Conservation (phyloP, 1,140 invertebrate genomes). For the Macrobrachium nipponense region DNA sequence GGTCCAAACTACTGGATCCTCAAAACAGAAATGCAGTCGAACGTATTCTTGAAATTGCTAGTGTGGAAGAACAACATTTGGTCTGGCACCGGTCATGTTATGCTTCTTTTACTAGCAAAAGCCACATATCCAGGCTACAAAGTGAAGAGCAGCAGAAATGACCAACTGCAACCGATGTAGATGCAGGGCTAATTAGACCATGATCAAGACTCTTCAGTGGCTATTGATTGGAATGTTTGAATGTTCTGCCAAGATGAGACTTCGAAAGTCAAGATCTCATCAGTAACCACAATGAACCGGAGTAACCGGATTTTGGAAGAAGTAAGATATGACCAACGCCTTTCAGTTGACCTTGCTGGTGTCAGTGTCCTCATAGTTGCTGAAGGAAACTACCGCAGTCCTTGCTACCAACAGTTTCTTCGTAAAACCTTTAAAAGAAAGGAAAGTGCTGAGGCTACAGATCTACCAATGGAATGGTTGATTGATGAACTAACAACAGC, state of each 20-base stretch:
- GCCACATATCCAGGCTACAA: too few relatives aligned
- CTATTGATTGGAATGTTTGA: conserved; percentile 14
- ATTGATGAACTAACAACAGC: too few relatives aligned
- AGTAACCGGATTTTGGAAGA: conserved; percentile 29
- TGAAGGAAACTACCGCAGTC: conserved; percentile 13
- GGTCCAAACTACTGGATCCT: conserved; percentile 28
- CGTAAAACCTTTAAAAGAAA: conserved; percentile 14
- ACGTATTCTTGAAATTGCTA: conserved; percentile 28
- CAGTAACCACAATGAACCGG: conserved; percentile 19
- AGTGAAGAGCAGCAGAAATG: conserved; percentile 13
- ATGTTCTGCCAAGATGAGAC: conserved; percentile 29
- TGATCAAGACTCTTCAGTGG: conserved; percentile 23
- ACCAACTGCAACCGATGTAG: neutral
- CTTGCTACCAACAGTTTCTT: conserved; percentile 33
- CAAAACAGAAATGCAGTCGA: conserved; percentile 30
- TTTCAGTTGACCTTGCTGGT: conserved; percentile 30
- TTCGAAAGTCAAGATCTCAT: conserved; percentile 25
- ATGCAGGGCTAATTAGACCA: conserved; percentile 21
- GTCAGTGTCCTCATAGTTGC: conserved; percentile 31
- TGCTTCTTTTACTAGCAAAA: too few relatives aligned
- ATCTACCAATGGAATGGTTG: conserved; percentile 33
- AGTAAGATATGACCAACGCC: too few relatives aligned
- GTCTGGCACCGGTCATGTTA: too few relatives aligned
- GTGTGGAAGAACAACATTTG: too few relatives aligned
- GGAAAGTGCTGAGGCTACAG: neutral